Evolutionary conservation across 2,113 vertebrate genomes (phyloP), one percentile per base, ranked within the genome.

Genomic region (Turnix velox): DNA sequence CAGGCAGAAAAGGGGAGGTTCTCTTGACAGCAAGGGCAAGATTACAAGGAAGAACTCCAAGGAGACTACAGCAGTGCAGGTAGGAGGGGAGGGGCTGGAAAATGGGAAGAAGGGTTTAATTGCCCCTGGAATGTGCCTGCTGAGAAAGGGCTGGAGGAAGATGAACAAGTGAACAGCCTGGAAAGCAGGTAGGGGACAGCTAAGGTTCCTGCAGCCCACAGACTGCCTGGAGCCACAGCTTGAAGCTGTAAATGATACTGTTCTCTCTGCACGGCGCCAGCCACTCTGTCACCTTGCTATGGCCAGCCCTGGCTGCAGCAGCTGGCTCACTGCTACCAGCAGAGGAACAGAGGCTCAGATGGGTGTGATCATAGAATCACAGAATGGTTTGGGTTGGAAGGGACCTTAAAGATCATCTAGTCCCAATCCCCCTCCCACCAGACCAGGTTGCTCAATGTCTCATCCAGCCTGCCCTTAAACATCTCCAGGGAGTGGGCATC

Each of bases 221-320:
- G 94, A 96, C 94, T 92, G 84, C 58, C 88, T 82, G 96, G 95
- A 93, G 91, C 87, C 94, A 61, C 42, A 62, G 71, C 62, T 76
- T 87, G 88, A 65, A 54, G 16, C 54, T 69, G 92, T 94, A 96
- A 96, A 74, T 51, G 92, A 96, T 89, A 94, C 55, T 2, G 0
- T 65, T 18, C 39, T 31, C 65, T 57, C 67, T 33, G 37, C 35
- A 28, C 0, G 94, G 96, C 91, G 92, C 94, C 95, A 96, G 94
- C 43, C 61, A 42, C 76, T 8, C n/a, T 8, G 57, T 87, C 81
- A 87, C 88, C 77, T 77, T 57, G 86, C 83, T 57, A 39, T 0
- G 5, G 67, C 39, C 8, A 6, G 74, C 10, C 48, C 67, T 0
- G 2, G 54, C 83, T 33, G 45, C 4, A 0, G 83, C 80, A 90